Evolutionary conservation across 2,113 vertebrate species (phyloP).

Genomic region (Perognathus longimembris): DNA sequence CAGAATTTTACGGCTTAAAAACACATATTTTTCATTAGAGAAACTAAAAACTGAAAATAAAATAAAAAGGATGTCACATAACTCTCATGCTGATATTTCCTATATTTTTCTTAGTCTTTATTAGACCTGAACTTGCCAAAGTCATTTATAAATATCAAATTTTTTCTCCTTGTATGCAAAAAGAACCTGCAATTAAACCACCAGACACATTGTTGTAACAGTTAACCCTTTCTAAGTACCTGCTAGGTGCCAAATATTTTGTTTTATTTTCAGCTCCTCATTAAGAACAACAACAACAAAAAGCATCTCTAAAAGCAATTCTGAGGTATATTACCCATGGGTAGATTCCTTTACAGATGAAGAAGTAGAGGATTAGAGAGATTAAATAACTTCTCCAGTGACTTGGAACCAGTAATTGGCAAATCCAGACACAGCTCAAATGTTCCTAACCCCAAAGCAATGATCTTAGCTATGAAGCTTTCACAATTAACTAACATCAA

Average conservation of each 20-base stretch:
- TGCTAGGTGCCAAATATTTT: conserved; percentile 6
- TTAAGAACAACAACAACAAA: not conserved
- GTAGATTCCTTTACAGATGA: conserved; percentile 42
- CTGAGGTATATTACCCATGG: too few species aligned
- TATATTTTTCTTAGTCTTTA: conserved; percentile 13
- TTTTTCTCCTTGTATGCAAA: not conserved
- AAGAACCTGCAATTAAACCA: not conserved
- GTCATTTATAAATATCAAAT: not conserved
- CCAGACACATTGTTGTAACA: not conserved
- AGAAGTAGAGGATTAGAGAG: not conserved
- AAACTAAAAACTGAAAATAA: conserved; percentile 31
- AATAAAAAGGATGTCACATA: not conserved
- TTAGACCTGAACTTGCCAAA: not conserved
- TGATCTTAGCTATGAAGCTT: not conserved
- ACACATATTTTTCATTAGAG: not conserved
- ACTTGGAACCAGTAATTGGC: not conserved
- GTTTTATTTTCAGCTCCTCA: not conserved
- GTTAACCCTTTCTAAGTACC: not conserved
- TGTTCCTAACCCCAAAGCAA: conserved; percentile 42
- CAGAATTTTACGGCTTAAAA: conserved; percentile 11
- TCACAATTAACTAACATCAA: conserved; percentile 18
- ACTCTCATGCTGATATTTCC: not conserved
- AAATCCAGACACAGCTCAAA: conserved; percentile 32
- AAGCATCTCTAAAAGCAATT: not conserved
- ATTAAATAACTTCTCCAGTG: not conserved